Evolutionary conservation across 2,888 invertebrate genomes (phyloP).

Genomic region (Meiosimyza decipiens): DNA sequence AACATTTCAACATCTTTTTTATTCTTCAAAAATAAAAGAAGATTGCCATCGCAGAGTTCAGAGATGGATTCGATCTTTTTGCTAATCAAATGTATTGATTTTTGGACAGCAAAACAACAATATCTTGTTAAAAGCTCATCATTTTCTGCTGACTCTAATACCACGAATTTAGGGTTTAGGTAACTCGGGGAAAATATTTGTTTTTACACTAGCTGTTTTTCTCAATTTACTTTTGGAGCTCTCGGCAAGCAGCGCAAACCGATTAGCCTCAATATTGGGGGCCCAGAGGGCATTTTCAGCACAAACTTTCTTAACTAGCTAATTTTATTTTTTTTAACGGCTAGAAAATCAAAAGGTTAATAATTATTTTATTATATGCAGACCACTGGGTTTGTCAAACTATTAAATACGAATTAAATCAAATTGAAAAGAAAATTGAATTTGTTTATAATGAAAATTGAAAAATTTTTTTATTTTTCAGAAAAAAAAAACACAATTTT

Average conservation of each 20-base stretch:
- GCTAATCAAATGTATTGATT: constrained; percentile 17
- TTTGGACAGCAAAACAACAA: constrained; percentile 31
- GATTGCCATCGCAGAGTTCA: constrained; percentile 25
- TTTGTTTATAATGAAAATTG: too few relatives aligned
- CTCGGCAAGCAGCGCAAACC: neutral
- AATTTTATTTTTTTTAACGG: too few relatives aligned
- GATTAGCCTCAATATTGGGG: neutral
- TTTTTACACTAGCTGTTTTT: neutral
- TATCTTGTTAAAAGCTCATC: constrained; percentile 5
- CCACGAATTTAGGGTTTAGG: constrained; percentile 18
- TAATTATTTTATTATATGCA: too few relatives aligned
- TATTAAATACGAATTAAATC: too few relatives aligned
- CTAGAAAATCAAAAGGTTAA: too few relatives aligned
- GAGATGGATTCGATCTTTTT: constrained; percentile 18
- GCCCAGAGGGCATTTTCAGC: constrained; percentile 2
- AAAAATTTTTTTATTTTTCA: too few relatives aligned
- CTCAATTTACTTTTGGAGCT: neutral
- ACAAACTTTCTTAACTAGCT: too few relatives aligned
- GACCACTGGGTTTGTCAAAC: too few relatives aligned
- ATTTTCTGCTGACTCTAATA: neutral
- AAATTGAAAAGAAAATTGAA: too few relatives aligned
- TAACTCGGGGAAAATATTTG: neutral
- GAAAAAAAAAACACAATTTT: too few relatives aligned
- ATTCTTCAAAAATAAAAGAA: constrained; percentile 29
- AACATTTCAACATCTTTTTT: constrained; percentile 23